Conservation (phyloP, 2,888 invertebrate genomes). For the Brachyopa scutellaris region DNA sequence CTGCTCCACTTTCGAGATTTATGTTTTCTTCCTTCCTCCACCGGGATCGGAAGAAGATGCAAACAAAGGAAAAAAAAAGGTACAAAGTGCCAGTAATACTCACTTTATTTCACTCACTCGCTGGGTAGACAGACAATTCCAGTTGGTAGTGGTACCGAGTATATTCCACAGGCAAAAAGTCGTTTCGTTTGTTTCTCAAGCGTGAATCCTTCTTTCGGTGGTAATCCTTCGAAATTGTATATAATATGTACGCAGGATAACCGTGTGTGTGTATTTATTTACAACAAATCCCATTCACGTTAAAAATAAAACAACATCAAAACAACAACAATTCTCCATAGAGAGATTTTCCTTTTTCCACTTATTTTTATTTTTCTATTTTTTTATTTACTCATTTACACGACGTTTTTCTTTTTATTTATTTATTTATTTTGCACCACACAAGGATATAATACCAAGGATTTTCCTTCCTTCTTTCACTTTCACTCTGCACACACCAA, state of each 20-base stretch:
- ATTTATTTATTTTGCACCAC: too few species aligned
- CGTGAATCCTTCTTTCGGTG: constrained; percentile 31
- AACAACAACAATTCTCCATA: constrained; percentile 10
- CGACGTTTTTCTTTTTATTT: constrained; percentile 34
- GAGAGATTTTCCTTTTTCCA: constrained; percentile 37
- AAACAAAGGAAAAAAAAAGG: neutral
- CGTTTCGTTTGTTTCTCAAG: constrained; percentile 24
- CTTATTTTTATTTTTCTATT: constrained; percentile 17
- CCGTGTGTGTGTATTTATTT: constrained; percentile 26
- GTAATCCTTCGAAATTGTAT: constrained; percentile 65
- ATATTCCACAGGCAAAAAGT: constrained; percentile 40
- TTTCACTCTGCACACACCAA: constrained; percentile 45
- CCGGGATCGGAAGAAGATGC: neutral
- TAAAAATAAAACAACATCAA: constrained; percentile 21
- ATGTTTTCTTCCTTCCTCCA: neutral
- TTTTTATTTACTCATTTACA: constrained; percentile 67
- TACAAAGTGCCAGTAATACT: constrained; percentile 11
- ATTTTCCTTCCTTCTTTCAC: constrained; percentile 52
- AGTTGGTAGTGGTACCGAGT: too few species aligned
- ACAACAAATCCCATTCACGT: constrained; percentile 60
- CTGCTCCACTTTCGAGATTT: neutral
- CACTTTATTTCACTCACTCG: constrained; percentile 47
- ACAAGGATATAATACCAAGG: constrained; percentile 43
- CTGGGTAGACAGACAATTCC: constrained; percentile 6
- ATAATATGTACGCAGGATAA: constrained; percentile 39